Evolutionary conservation across 2,113 vertebrate species (phyloP).

Genomic region (Nycticebus coucang): DNA sequence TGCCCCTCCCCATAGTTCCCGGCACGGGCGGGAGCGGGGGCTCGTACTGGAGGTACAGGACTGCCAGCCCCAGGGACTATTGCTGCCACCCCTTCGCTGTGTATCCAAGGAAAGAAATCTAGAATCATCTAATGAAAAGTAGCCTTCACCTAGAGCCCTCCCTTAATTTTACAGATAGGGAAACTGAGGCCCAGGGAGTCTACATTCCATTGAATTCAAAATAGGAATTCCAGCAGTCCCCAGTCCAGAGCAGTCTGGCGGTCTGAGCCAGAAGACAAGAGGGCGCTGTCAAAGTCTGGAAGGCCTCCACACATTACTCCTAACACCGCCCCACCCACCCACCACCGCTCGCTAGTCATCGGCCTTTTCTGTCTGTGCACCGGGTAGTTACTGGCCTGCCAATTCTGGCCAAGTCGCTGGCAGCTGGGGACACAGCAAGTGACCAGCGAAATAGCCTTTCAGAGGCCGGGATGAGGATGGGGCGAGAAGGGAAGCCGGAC

Average conservation of each 20-base stretch:
- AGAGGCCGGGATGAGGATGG: neutral
- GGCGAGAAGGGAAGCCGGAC: neutral
- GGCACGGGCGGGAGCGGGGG: neutral
- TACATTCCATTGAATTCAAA: neutral
- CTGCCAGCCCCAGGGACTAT: neutral
- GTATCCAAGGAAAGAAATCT: neutral
- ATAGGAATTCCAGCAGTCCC: neutral
- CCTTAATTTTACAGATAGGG: conserved; percentile 19
- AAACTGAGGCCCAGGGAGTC: conserved; percentile 41
- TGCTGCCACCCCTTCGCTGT: neutral
- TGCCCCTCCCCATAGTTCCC: neutral
- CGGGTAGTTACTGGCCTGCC: neutral
- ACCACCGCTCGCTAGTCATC: neutral
- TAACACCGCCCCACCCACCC: neutral
- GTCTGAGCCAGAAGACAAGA: neutral
- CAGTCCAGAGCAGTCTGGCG: neutral
- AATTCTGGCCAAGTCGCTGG: neutral
- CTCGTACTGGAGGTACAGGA: neutral
- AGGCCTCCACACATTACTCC: neutral
- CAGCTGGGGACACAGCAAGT: neutral
- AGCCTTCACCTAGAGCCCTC: neutral
- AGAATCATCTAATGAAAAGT: neutral
- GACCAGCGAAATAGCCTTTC: neutral
- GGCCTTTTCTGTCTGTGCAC: neutral
- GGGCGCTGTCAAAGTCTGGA: neutral